phyloP scores from a whole-genome alignment of 1,140 invertebrate species.

The Gerris buenoi region DNA sequence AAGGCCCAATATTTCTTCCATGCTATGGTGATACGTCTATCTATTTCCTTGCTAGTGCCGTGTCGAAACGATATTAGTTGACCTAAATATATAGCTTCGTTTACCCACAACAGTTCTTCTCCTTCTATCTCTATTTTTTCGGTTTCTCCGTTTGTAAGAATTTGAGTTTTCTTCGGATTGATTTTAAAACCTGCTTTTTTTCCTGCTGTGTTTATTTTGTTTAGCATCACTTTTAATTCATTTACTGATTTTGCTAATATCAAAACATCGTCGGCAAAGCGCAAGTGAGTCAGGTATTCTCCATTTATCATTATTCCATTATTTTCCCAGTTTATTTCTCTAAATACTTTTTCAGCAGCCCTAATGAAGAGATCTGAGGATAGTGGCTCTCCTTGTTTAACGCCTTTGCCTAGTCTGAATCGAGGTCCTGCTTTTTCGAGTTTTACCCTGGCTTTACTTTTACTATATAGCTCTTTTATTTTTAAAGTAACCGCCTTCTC shows the following conservation, averaged over 20 bases:
- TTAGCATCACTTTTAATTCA: constrained; percentile 7
- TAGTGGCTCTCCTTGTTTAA: constrained; percentile 14
- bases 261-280: constrained; percentile 27
- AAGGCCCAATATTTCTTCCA: constrained; percentile 14
- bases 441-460: neutral
- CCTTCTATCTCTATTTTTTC: constrained; percentile 3
- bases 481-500: neutral
- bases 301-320: constrained; percentile 23
- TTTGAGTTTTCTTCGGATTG: constrained; percentile 10
- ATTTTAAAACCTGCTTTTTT: constrained; percentile 11
- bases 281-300: constrained; percentile 22
- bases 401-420: neutral
- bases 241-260: constrained; percentile 17
- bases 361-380: constrained; percentile 20
- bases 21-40: constrained; percentile 8
- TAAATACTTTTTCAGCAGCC: constrained; percentile 17
- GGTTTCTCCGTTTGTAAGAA: constrained; percentile 6
- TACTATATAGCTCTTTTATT: constrained; percentile 3
- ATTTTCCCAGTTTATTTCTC: constrained; percentile 17
- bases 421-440: neutral
- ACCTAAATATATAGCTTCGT: neutral
- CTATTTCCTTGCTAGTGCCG: constrained; percentile 2
- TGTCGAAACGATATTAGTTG: neutral
- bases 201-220: constrained; percentile 2
- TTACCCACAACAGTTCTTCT: constrained; percentile 7